These are phyloP conservation scores for Achlya flavicornis DNA, from an alignment of 2,888 invertebrate species.

Conservation along the genomic window DNA sequence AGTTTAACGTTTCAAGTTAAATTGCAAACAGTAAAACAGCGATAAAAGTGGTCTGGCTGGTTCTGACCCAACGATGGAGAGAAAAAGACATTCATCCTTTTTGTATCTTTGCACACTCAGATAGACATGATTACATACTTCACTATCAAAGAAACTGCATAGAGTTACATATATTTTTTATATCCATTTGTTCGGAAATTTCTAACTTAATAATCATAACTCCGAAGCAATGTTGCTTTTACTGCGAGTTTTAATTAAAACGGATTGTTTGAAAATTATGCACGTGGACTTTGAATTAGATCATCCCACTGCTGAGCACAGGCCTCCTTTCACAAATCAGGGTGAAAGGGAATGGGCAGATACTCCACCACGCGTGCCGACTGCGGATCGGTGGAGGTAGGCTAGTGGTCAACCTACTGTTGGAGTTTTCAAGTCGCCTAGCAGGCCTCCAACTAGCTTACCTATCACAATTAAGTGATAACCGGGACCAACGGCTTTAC, in stretches of 20 bases:
- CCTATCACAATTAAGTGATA: too few species aligned
- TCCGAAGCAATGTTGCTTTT: neutral
- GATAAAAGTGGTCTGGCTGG: constrained; percentile 72
- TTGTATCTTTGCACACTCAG: constrained; percentile 27
- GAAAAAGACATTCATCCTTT: constrained; percentile 47
- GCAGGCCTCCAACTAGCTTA: too few species aligned
- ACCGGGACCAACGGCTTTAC: too few species aligned
- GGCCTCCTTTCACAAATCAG: too few species aligned
- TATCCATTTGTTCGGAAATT: neutral
- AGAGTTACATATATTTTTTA: neutral
- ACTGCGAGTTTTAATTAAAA: neutral
- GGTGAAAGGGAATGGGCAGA: too few species aligned
- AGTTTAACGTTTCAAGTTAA: constrained; percentile 75
- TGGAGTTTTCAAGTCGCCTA: too few species aligned
- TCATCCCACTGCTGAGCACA: too few species aligned
- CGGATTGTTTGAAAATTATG: neutral
- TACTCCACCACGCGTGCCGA: too few species aligned
- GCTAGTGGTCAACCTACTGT: too few species aligned
- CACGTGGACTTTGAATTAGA: too few species aligned
- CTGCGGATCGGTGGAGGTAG: too few species aligned
- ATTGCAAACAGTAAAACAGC: constrained; percentile 77
- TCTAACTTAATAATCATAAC: neutral
- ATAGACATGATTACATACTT: constrained; percentile 30
- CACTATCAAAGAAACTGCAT: constrained; percentile 19
- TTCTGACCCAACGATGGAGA: constrained; percentile 52